phyloP scores from a whole-genome alignment of 2,113 vertebrate genomes.

The Cyanoderma ruficeps region DNA sequence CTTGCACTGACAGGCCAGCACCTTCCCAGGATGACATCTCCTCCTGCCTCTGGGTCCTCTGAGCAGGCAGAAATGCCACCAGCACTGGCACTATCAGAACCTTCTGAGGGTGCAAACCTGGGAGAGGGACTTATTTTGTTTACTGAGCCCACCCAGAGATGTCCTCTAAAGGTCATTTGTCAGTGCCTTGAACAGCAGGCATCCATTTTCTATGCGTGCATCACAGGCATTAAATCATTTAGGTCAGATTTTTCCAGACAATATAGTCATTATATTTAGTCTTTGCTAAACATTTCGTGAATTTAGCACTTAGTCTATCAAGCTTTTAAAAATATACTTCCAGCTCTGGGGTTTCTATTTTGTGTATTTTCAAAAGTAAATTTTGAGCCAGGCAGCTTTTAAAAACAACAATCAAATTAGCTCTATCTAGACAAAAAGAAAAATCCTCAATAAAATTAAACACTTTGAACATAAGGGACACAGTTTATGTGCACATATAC shows the following conservation, averaged over 20 bases:
- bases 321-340: neutral
- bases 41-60: neutral
- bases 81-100: neutral
- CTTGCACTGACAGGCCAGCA: neutral
- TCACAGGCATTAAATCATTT: neutral
- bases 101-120: neutral
- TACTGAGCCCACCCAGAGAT: neutral
- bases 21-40: neutral
- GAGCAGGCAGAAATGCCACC: neutral
- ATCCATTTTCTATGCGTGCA: neutral
- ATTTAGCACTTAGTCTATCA: neutral
- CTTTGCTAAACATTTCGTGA: neutral
- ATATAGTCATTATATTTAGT: neutral
- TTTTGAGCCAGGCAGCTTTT: neutral
- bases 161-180: neutral
- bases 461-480: neutral
- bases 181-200: neutral
- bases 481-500: neutral
- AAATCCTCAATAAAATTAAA: constrained; percentile 18
- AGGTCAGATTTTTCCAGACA: neutral
- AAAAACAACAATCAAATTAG: neutral
- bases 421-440: neutral
- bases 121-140: neutral
- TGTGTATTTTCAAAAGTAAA: constrained; percentile 17
- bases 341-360: neutral